Evolutionary conservation across 2,113 vertebrate species (phyloP), one percentile per base, ranked within the genome.

Genomic region (Potamarius usumacintae): DNA sequence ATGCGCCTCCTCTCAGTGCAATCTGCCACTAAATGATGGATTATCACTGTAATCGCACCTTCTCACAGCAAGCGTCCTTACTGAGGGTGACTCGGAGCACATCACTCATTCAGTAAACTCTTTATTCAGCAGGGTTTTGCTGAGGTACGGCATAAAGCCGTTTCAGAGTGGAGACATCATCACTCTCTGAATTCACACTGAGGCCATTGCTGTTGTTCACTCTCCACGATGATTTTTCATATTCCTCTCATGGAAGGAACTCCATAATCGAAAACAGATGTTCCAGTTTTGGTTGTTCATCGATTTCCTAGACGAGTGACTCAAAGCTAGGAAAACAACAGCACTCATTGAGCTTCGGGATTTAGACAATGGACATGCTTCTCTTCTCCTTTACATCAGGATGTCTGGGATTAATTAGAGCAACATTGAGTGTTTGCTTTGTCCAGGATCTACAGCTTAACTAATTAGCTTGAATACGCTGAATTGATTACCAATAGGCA

Each of bases 401-500:
- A 17, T 78, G 76, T 79, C 55, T 72, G 79, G 53, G 63, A 77
- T 89, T 88, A 74, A 89, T 62, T 85, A 89, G 91, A 48, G 48
- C 27, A 81, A 20, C 17, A 7, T 27, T 34, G 82, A 74, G 84
- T 91, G 87, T 83, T 86, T 42, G 34, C n/a, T 71, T 85, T 89
- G 88, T 89, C 82, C 85, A 25, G 83, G 27, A 22, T 60, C 5
- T 53, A 25, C 10, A 53, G 52, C 17, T 79, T 1, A 76, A 80
- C 88, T 92, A 90, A 90, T 90, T 90, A 88, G 89, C 88, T 91
- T 77, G 53, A 86, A 92, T 90, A 42, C 0, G 8, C 48, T n/a
- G 63, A 85, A 93, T 91, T 92, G 90, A 94, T 93, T 92, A 89
- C 86, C 89, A 84, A 90, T 91, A 88, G 86, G 92, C 27, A 60